A percentile compares a stretch with the other conserved stretches of the same genome.
phyloP scores from a whole-genome alignment of 2,888 invertebrate genomes.

The Heliothis peltigera region DNA sequence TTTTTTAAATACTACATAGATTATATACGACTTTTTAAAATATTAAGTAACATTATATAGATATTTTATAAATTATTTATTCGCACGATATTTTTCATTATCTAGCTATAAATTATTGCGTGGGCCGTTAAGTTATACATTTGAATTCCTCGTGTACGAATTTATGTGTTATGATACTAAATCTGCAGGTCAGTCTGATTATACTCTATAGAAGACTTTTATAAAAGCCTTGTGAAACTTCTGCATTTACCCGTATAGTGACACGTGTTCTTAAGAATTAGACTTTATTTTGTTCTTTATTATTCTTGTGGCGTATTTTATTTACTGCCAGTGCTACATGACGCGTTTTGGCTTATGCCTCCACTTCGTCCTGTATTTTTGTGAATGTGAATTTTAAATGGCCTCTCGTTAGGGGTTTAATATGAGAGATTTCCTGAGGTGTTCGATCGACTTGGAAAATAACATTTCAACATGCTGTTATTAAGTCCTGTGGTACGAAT shows the following conservation, averaged over 20 bases:
- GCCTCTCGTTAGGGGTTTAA: slow-evolving; percentile 47
- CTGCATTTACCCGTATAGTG: slow-evolving; percentile 2
- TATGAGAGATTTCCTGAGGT: slow-evolving; percentile 34
- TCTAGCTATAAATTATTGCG: too few relatives aligned
- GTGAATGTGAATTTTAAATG: slow-evolving; percentile 50
- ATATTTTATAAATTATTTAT: too few relatives aligned
- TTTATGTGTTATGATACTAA: too few relatives aligned
- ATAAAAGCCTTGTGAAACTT: neutral
- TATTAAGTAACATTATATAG: too few relatives aligned
- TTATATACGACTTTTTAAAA: too few relatives aligned
- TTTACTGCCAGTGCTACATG: slow-evolving; percentile 54
- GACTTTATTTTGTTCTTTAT: slow-evolving; percentile 61
- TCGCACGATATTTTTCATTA: too few relatives aligned
- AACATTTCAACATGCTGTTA: slow-evolving; percentile 30
- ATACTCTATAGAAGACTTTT: too few relatives aligned
- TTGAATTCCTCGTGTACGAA: too few relatives aligned
- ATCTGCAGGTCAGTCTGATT: too few relatives aligned
- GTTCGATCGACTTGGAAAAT: slow-evolving; percentile 19
- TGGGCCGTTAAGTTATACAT: too few relatives aligned
- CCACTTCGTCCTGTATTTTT: slow-evolving; percentile 47
- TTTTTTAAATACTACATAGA: too few relatives aligned
- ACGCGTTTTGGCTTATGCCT: slow-evolving; percentile 46
- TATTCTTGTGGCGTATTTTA: slow-evolving; percentile 52
- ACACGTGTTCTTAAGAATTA: slow-evolving; percentile 53
- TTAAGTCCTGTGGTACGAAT: slow-evolving; percentile 20